phyloP scores from a whole-genome alignment of 2,888 invertebrate genomes.

The Enchytraeus crypticus region DNA sequence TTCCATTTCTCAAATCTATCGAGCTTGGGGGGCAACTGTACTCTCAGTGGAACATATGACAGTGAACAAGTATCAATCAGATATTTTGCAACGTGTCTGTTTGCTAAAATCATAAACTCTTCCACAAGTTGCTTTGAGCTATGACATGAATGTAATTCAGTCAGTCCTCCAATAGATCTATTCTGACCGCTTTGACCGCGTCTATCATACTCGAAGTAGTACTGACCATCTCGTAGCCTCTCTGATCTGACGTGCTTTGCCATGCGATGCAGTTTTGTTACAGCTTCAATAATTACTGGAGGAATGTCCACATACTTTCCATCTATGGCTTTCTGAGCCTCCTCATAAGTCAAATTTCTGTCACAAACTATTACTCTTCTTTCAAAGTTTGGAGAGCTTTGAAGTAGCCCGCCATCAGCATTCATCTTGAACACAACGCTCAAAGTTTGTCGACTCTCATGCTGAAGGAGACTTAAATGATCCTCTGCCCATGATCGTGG shows the following conservation, averaged over 20 bases:
- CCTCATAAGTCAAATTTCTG: constrained; percentile 5
- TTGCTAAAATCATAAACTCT: constrained; percentile 35
- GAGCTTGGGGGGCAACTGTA: constrained; percentile 3
- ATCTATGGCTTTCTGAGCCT: constrained; percentile 7
- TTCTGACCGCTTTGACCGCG: too few relatives aligned
- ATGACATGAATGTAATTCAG: not conserved
- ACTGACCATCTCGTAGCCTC: constrained; percentile 1
- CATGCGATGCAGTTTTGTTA: not conserved
- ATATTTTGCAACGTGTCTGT: constrained; percentile 32
- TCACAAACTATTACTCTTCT: not conserved
- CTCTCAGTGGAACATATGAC: constrained; percentile 27
- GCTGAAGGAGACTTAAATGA: constrained; percentile 50
- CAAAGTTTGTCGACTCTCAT: constrained; percentile 27
- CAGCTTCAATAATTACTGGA: not conserved
- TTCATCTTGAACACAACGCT: constrained; percentile 2
- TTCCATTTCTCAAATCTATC: not conserved
- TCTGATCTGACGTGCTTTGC: not conserved
- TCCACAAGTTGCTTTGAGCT: constrained; percentile 27
- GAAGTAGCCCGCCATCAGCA: not conserved
- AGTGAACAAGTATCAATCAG: constrained; percentile 29
- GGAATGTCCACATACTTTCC: not conserved
- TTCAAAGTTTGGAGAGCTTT: not conserved
- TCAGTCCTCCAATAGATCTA: too few relatives aligned
- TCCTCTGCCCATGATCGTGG: constrained; percentile 71
- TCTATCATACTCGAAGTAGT: not conserved